phyloP scores from a whole-genome alignment of 35 echinoderm and acorn worm genomes.

The Holothuria glaberrima region DNA sequence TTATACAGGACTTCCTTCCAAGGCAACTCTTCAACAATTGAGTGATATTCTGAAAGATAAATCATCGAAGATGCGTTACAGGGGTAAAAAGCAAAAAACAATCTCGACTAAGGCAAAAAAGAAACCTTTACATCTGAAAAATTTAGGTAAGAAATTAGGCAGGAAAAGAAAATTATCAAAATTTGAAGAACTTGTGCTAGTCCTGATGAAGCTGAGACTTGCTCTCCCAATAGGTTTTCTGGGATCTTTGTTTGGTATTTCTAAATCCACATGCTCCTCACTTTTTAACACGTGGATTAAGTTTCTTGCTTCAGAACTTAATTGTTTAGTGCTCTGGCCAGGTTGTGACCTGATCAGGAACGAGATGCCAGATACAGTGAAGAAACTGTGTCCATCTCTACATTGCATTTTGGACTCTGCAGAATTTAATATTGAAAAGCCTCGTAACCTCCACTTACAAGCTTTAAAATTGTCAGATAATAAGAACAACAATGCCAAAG shows the following conservation, averaged over 20 bases:
- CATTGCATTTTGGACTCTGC: slow-evolving; percentile 68
- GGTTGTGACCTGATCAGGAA: background rate
- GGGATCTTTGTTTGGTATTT: slow-evolving; percentile 33
- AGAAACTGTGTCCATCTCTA: slow-evolving; percentile 36
- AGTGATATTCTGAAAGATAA: background rate
- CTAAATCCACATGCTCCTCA: background rate
- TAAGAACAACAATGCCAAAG: slow-evolving; percentile 64
- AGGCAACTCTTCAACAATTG: background rate
- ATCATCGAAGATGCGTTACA: slow-evolving; percentile 23
- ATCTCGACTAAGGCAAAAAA: background rate
- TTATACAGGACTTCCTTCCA: background rate
- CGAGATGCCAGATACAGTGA: slow-evolving; percentile 48
- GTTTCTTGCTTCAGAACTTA: slow-evolving; percentile 43
- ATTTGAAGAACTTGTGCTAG: slow-evolving; percentile 60
- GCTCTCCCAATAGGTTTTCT: background rate
- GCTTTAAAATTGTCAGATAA: slow-evolving; percentile 71
- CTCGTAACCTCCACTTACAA: slow-evolving; percentile 46
- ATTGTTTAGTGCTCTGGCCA: slow-evolving; percentile 40
- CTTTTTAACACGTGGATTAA: slow-evolving; percentile 68
- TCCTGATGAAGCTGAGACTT: slow-evolving; percentile 54
- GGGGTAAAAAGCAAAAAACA: slow-evolving; percentile 8
- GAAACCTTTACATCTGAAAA: background rate
- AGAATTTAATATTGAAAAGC: slow-evolving; percentile 66
- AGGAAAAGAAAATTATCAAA: background rate
- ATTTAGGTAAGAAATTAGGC: slow-evolving; percentile 1